These are phyloP conservation scores for Chamaea fasciata DNA, from an alignment of 2,113 vertebrate genomes.

Conservation along the genomic window DNA sequence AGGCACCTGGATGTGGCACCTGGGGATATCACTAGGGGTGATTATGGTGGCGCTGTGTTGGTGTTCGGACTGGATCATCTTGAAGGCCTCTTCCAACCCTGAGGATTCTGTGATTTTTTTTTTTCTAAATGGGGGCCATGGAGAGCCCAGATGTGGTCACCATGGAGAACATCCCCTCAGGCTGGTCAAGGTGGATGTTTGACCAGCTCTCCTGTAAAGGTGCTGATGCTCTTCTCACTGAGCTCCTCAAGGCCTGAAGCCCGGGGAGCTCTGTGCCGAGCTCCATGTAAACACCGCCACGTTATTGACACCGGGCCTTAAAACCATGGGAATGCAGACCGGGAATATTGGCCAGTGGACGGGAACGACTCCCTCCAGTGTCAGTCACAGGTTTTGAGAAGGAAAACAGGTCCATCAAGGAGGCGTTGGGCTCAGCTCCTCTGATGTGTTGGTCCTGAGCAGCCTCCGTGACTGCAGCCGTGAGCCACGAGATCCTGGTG, in stretches of 20 bases:
- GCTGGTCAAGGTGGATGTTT: fast-evolving
- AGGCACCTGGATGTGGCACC: neutral
- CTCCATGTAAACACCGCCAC: fast-evolving
- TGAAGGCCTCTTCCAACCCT: neutral
- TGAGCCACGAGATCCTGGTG: neutral
- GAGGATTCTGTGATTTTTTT: neutral
- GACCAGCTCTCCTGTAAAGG: neutral
- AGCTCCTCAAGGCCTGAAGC: neutral
- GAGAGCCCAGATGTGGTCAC: neutral
- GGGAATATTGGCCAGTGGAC: neutral
- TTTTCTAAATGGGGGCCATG: neutral
- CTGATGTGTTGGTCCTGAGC: neutral
- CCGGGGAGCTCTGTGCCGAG: neutral
- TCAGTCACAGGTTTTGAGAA: neutral
- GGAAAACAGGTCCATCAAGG: neutral
- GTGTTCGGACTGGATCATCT: neutral
- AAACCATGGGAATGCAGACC: neutral
- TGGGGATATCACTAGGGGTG: fast-evolving
- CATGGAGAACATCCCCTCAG: neutral
- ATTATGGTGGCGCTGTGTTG: neutral
- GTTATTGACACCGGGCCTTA: neutral
- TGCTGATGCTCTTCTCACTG: neutral
- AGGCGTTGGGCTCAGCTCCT: neutral
- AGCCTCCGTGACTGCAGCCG: neutral
- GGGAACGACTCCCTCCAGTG: fast-evolving